Base-by-base conservation (phyloP, 2,113 vertebrate species). In the Numida meleagris region DNA sequence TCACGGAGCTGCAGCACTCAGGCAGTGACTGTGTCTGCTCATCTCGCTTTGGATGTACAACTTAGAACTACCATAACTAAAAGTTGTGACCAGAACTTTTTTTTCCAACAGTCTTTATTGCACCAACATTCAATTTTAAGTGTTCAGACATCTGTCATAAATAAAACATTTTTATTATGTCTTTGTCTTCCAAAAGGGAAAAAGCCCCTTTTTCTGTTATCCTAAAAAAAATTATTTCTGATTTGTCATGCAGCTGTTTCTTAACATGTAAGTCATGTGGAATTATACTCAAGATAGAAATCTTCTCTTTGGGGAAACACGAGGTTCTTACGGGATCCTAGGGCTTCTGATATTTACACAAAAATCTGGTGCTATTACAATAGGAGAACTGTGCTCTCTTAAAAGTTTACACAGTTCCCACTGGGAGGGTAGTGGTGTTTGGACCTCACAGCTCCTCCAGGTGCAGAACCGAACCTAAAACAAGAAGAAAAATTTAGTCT, bases 161-260 rank as follows among this genome's bases (percentile, higher is more conserved):
- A 96, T 97, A 96, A 97, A 94, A 97, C 88, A 86, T 94, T 85
- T 94, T 97, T 96, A 97, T 96, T 96, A 96, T 96, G 87, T 96
- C 90, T 97, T 86, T 89, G 74, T 96, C 81, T 97, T 96, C 93
- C 71, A 81, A 79, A 63, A 83, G 92, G 89, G 79, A 91, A 91
- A 40, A 88, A 50, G 16, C 20, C 42, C 72, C 67, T 95, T 96
- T 21, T 67, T 96, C 85, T 77, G 79, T 91, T 77, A 89, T 90
- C 71, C 76, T 91, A 96, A 96, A 96, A 88, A 95, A 83, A 82
- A 42, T 72, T 34, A 51, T 34, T 66, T 82, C 50, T 82, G 72
- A 85, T 62, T 87, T 93, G 77, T 77, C 43, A 31, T 31, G 36
- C 70, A 90, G 73, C 88, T 95, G 62, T 89, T 93, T 33, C 12